Evolutionary conservation across 1,140 invertebrate genomes (phyloP), one percentile per base, ranked within the genome.

Genomic region (Calephelis nemesis): DNA sequence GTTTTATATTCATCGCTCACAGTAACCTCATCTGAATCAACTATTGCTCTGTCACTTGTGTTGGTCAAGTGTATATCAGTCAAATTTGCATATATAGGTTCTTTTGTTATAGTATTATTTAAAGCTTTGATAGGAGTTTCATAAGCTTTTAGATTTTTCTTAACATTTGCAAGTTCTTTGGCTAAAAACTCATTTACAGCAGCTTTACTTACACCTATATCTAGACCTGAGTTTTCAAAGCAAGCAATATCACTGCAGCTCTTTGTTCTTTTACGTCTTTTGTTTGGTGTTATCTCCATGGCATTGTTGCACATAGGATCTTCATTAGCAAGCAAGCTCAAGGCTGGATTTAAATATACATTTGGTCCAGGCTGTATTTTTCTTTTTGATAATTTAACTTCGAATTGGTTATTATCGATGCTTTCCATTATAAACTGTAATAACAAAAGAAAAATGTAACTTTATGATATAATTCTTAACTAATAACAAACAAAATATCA

Each of bases 371-470:
- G 81, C n/a, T 83, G 71, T 6, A 84, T 75, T 15, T 92, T 92
- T 62, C 92, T 64, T 68, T 92, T 85, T 50, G 85, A 76, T 58
- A 81, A 82, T 73, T 82, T 84, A 3, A 92, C 78, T 81, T 92
- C 91, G 74, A 91, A 91, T 68, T 87, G 82, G 68, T 92, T 92
- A 71, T 92, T 92, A 74, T 92, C 81, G n/a, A 92, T 72, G 9
- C 82, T 71, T 52, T 88, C 81, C 88, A 91, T 91, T 52, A 12
- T 81, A 67, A 47, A 71, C 84, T 87, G 81, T 10, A 87, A 84
- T 12, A 39, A 45, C 39, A 71, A 74, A 13, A 68, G 30, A 30
- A 30, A 30, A 30, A 30, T 30, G 30, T 30, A 1, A 30, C 4
- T 30, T 30, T 30, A 30, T 30, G 30, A 30, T 30, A 30, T 30